Evolutionary conservation across 2,888 invertebrate species (phyloP), one percentile per base, ranked within the genome.

Genomic region (Leptopilina myrica): DNA sequence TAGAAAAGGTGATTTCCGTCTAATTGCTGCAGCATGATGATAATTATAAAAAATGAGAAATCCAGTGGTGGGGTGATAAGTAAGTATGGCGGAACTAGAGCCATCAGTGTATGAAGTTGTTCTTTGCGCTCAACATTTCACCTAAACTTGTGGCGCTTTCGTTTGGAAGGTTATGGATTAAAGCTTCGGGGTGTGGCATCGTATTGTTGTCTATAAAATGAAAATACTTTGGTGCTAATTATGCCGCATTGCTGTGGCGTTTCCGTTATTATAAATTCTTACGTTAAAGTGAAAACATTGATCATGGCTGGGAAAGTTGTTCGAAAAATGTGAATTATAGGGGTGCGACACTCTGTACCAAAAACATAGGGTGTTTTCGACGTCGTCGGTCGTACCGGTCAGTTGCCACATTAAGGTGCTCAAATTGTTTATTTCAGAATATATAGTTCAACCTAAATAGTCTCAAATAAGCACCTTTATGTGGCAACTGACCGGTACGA

Each of bases 171-270:
- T 91, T 91, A 91, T 91, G 90, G 89, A 90, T 89, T 88, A 83
- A 89, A 85, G 86, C 86, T 86, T 89, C 88, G 88, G 91, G 91
- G 91, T 91, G 91, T 91, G 91, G 91, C 91, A 88, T 89, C 85
- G 81, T 87, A 86, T 87, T 85, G 85, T 85, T 82, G 85, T 87
- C 86, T 85, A 85, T 84, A 86, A 85, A 85, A 85, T 84, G 84
- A 86, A 83, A 82, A 78, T 77, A 82, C 78, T 78, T 33, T 78
- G 69, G 65, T 75, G 77, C 46, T 49, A 73, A 73, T 66, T 62
- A 81, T 76, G 75, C 14, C 26, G 49, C 53, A 20, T 66, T 40
- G 75, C 53, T 8, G 40, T 59, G 46, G 26, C 49, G 15, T 14
- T 64, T 76, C 76, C 59, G 59, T n/a, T n/a, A 64, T 5, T 49